Base-by-base conservation (phyloP, 1,140 invertebrate species). In the Rhagoletis pomonella region DNA sequence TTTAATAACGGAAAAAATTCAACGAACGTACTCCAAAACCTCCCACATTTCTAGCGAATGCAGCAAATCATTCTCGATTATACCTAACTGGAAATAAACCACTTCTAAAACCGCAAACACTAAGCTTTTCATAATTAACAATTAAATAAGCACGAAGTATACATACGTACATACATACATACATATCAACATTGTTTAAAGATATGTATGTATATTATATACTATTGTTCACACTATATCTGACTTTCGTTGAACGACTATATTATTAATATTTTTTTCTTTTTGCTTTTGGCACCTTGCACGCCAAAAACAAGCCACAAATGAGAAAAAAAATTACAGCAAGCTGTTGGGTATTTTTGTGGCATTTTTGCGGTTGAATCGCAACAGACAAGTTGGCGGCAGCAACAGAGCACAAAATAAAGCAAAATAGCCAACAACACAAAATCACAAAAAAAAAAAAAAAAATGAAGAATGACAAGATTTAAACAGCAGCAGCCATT, bases 331-430 rank as follows among this genome's bases (percentile, higher is more conserved):
- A 62, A 62, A 17, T 62, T 5, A 19, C 17, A 58, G 19, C 44
- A 81, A 81, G 19, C 5, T 19, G 47, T 44, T 50, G 14, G 14
- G 42, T 73, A n/a, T 81, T 81, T 81, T 6, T 29, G 44, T 19
- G 17, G 47, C n/a, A 50, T 55, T 29, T 81, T 81, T 81, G 47
- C 44, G 73, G 73, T 81, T n/a, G 73, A 58, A 55, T 58, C 73
- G 73, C n/a, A 50, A 81, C 73, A 81, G 73, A 81, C 73, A 81
- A 81, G 73, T 81, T 81, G 73, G 73, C 73, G 73, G 47, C 73
- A 14, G 44, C 19, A 55, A 29, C 73, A 55, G 50, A 81, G 7
- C 47, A 50, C 50, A 55, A 55, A 55, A 55, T 5, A 55, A 10
- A 55, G 50, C 5, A 55, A 55, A 55, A 55, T 10, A 55, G 10